A percentile compares a stretch with the other conserved stretches of the same genome.
Conservation (phyloP, 2,113 vertebrate genomes). For the Callithrix jacchus region DNA sequence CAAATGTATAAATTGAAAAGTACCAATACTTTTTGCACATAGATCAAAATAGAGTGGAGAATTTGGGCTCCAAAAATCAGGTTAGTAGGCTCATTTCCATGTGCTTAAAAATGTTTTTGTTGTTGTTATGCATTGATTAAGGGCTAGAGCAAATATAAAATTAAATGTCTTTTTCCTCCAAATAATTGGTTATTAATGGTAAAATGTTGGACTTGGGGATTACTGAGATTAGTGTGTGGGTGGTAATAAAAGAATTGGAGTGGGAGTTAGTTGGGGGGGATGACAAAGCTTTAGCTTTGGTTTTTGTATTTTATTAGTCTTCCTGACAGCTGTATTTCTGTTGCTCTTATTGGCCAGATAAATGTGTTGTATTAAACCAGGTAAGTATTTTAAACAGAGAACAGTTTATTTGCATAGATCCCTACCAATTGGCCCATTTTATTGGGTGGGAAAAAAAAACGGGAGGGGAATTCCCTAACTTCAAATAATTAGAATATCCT, state of each 20-base stretch:
- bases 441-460: slow-evolving; percentile 35
- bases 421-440: slow-evolving; percentile 56
- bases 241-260: neutral
- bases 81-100: slow-evolving; percentile 82
- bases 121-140: slow-evolving; percentile 65
- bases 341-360: slow-evolving; percentile 59
- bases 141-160: slow-evolving; percentile 75
- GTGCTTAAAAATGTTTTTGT: slow-evolving; percentile 84
- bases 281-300: slow-evolving; percentile 12
- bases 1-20: slow-evolving; percentile 78
- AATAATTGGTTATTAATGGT: slow-evolving; percentile 50
- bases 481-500: slow-evolving; percentile 31
- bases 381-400: slow-evolving; percentile 83
- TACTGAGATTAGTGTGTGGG: neutral
- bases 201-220: neutral
- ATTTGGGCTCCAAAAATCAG: slow-evolving; percentile 68
- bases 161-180: slow-evolving; percentile 67
- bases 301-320: slow-evolving; percentile 52
- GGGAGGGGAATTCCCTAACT: neutral
- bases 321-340: slow-evolving; percentile 40
- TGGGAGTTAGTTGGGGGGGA: slow-evolving; percentile 47
- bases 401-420: slow-evolving; percentile 32
- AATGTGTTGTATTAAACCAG: slow-evolving; percentile 72
- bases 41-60: slow-evolving; percentile 75
- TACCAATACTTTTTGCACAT: slow-evolving; percentile 84